Evolutionary conservation across 2,113 vertebrate genomes (phyloP), one percentile per base, ranked within the genome.

Genomic region (Dicerorhinus sumatrensis): DNA sequence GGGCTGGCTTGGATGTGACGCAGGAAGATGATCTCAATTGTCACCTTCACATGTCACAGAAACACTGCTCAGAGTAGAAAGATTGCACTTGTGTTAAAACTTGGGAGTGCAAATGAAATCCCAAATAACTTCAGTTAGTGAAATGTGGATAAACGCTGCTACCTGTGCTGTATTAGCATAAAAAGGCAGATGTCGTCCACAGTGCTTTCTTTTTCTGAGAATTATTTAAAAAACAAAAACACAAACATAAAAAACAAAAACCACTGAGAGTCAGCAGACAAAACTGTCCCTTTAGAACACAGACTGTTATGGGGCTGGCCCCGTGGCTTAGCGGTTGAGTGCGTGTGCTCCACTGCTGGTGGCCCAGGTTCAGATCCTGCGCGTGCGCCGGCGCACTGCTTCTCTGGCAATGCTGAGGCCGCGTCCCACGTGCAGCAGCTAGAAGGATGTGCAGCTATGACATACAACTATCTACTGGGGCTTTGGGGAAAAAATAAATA

Each of bases 201-300:
- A 42, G 60, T 6, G 73, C 46, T 81, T 73, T 84, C 76, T 65
- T 72, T 81, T 92, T 69, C 62, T 42, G 58, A 94, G 94, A 92
- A 65, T 69, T 93, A 48, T 94, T 89, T 51, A 90, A 72, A 82
- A 46, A 89, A 31, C 7, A 27, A 33, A n/a, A 42, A 42, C 42
- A 39, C 39, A 39, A 39, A 39, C 39, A 39, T 3, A 39, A 39
- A 39, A 39, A 62, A 56, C 36, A 63, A 46, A 92, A 94, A 72
- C 42, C 63, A 90, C 51, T 33, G 20, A 48, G 18, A 84, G 42
- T 73, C 51, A 75, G 88, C 54, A 60, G 70, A 89, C 48, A 65
- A 84, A 87, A 72, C 6, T 29, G 36, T 51, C 36, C 60, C 25
- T 89, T 95, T 60, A 46, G 60, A 75, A 82, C 12, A 42, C 31